Base-by-base conservation (phyloP, 2,888 invertebrate genomes). In the Gasteruption jaculator region DNA sequence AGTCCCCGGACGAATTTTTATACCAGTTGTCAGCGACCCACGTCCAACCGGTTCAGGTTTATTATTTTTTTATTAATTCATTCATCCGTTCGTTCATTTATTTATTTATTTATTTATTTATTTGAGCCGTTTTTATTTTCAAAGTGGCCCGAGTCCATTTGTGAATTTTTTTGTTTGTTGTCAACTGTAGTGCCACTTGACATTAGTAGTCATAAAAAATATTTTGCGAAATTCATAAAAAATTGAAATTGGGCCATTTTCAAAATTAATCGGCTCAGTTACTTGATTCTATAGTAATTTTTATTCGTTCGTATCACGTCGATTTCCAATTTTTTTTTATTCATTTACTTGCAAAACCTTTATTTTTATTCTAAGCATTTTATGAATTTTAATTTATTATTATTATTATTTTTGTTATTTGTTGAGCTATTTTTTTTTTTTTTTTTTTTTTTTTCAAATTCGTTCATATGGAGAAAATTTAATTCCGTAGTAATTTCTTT, bases 1-100 rank as follows among this genome's bases (percentile, higher is more conserved):
- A 16, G 10, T 35, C n/a, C n/a, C n/a, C 12, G 20, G 26, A n/a
- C 31, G n/a, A 39, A 24, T 31, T 39, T 11, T 21, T 34, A 40
- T 26, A 19, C 21, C 29, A 35, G 29, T 35, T 36, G 30, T 18
- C 29, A 31, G 16, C 27, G 27, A 12, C 8, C 33, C 10, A 25
- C 27, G 27, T 18, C 8, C 33, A 10, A 25, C 27, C n/a, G 32
- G 32, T 21, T 20, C 12, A 10, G 10, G 14, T 18, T 15, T 31
- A 11, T n/a, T 4, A 31, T 16, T n/a, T 6, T n/a, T 18, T 6
- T 10, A 31, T 5, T 11, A 31, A 18, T 18, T 5, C 22, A 34
- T 14, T 8, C 18, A 32, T 30, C 14, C 15, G 30, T 30, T 6
- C 14, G 30, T 26, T 8, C 4, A 5, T n/a, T n/a, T 5, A 30